phyloP scores from a whole-genome alignment of 37 sponge, comb jelly and placozoan genomes.

The Dysidea cf. avara region DNA sequence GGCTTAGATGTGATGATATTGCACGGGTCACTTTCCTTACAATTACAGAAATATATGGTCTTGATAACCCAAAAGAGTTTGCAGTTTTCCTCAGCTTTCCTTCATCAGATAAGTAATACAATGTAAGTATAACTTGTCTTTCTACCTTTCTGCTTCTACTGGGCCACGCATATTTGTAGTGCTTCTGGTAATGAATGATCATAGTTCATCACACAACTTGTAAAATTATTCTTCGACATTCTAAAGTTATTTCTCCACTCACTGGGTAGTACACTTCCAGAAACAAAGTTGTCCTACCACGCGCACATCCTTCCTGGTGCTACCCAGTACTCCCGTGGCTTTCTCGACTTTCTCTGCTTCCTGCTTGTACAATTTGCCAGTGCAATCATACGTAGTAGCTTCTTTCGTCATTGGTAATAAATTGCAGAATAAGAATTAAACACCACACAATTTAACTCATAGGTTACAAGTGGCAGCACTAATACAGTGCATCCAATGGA shows the following conservation, averaged over 20 bases:
- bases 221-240: constrained; percentile 9
- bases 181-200: neutral
- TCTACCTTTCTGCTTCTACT: neutral
- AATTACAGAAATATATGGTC: constrained; percentile 7
- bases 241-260: constrained; percentile 23
- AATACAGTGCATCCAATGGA: no score
- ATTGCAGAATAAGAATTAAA: no score
- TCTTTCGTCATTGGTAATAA: no score
- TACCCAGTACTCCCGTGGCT: constrained; percentile 1
- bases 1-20: neutral
- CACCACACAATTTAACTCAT: no score
- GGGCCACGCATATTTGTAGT: neutral
- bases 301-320: constrained; percentile 10
- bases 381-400: no score
- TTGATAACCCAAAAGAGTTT: constrained; percentile 31
- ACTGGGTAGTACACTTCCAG: neutral
- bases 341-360: neutral
- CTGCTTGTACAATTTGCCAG: no score
- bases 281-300: constrained; percentile 31
- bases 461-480: no score
- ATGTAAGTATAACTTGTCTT: neutral
- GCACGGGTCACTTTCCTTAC: constrained; percentile 1
- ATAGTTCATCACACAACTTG: constrained; percentile 4
- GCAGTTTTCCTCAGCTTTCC: constrained; percentile 25
- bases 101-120: constrained; percentile 15